Conservation (phyloP, 1,140 invertebrate genomes). For the Aphelinus certus region DNA sequence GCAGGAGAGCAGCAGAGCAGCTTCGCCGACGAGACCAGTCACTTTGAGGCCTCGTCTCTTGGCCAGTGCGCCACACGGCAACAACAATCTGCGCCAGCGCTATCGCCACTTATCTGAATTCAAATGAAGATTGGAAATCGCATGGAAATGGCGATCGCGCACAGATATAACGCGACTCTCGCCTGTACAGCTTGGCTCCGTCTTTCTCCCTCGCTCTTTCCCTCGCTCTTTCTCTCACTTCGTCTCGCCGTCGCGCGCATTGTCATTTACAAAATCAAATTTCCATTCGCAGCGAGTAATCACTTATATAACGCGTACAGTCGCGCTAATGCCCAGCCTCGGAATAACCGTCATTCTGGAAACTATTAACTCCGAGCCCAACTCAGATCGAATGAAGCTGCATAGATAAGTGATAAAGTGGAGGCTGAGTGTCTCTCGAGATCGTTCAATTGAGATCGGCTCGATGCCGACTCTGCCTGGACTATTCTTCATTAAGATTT, state of each 20-base stretch:
- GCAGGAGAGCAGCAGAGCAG: slow-evolving; percentile 35
- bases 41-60: slow-evolving; percentile 28
- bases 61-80: too few relatives aligned
- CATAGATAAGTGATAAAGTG: not conserved
- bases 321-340: not conserved
- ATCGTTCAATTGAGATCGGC: too few relatives aligned
- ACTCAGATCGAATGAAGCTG: slow-evolving; percentile 6
- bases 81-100: too few relatives aligned
- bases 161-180: slow-evolving; percentile 32
- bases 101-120: slow-evolving; percentile 31
- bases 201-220: not conserved
- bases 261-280: slow-evolving; percentile 35
- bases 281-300: slow-evolving; percentile 19
- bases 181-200: not conserved
- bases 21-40: not conserved
- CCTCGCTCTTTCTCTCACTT: too few relatives aligned
- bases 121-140: slow-evolving; percentile 38
- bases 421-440: too few relatives aligned
- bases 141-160: slow-evolving; percentile 21
- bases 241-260: not conserved
- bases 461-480: too few relatives aligned
- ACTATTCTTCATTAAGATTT: too few relatives aligned
- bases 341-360: slow-evolving; percentile 16
- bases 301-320: slow-evolving; percentile 19
- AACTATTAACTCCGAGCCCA: slow-evolving; percentile 27